These are phyloP conservation scores for Neuroterus valhalla DNA, from an alignment of 1,140 invertebrate genomes.

Conservation along the genomic window DNA sequence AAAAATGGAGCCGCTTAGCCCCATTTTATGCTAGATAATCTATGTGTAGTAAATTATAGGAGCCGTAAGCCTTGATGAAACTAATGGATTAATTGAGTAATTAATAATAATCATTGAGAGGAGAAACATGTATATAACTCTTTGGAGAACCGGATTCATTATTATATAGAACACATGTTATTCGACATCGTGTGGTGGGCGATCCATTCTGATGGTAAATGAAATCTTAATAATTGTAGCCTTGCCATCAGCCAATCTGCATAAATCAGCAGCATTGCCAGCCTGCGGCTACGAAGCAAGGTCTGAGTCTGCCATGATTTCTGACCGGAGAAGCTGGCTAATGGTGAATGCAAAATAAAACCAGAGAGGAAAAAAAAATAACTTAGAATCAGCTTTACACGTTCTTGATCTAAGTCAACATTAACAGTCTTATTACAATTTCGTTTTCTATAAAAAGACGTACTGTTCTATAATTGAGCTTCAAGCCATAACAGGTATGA, in stretches of 20 bases:
- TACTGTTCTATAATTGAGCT: no score
- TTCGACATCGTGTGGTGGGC: constrained; percentile 4
- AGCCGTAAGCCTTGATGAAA: not conserved
- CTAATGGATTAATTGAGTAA: not conserved
- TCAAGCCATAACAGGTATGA: no score
- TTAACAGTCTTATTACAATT: constrained; percentile 4
- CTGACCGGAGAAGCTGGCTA: not conserved
- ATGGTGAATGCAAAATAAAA: not conserved
- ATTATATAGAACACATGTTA: constrained; percentile 11
- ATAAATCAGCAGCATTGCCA: constrained; percentile 29
- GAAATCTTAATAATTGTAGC: constrained; percentile 37
- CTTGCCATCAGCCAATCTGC: constrained; percentile 33
- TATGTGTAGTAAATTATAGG: no score
- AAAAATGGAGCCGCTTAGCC: no score
- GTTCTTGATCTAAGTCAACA: constrained; percentile 31
- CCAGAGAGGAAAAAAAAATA: constrained; percentile 22
- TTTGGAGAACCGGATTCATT: not conserved
- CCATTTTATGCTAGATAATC: no score
- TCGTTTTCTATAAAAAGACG: not conserved
- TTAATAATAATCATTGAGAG: not conserved
- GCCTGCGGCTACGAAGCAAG: constrained; percentile 4
- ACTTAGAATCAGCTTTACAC: constrained; percentile 9
- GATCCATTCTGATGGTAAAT: constrained; percentile 24
- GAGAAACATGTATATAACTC: not conserved
- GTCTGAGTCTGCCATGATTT: not conserved